Evolutionary conservation across 2,113 vertebrate species (phyloP).

Genomic region (Macaca fascicularis): T2T-MFA8v1.1 NC_088378.1:107700501-107701000

Average conservation of each 20-base stretch:
- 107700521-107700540: neutral
- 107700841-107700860: neutral
- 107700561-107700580: neutral
- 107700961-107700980: neutral
- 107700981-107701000: neutral
- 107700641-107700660: neutral
- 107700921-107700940: neutral
- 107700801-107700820: neutral
- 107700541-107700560: neutral
- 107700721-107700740: neutral
- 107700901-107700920: neutral
- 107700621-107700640: neutral
- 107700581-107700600: neutral
- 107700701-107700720: neutral
- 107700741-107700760: neutral
- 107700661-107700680: neutral
- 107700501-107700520: neutral
- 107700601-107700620: neutral
- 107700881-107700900: neutral
- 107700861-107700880: neutral
- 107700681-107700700: neutral
- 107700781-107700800: neutral
- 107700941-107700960: neutral
- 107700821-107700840: neutral
- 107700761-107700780: neutral